phyloP scores from a whole-genome alignment of 2,113 vertebrate genomes.

The Nothocercus julius region DNA sequence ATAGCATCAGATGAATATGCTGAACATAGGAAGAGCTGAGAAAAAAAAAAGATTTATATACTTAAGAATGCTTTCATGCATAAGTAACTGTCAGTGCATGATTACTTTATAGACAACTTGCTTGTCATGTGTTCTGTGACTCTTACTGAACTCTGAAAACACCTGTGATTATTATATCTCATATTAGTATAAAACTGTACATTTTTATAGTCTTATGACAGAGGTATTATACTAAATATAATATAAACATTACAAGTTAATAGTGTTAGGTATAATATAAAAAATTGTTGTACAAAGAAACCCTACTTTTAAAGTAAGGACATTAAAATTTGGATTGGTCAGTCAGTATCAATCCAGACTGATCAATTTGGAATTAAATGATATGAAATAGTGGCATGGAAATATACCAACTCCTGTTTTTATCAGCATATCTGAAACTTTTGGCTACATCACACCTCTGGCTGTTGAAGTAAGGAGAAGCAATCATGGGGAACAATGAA shows the following conservation, averaged over 20 bases:
- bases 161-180: background rate
- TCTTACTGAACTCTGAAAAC: background rate
- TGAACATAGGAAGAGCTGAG: background rate
- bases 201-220: background rate
- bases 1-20: background rate
- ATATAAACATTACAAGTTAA: background rate
- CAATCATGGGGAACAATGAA: background rate
- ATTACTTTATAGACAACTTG: background rate
- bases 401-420: background rate
- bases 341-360: background rate
- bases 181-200: background rate
- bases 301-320: background rate
- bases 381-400: background rate
- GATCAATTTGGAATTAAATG: background rate
- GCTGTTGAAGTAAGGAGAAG: background rate
- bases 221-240: background rate
- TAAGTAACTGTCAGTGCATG: background rate
- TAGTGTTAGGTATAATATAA: background rate
- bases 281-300: background rate
- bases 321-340: background rate
- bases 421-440: background rate
- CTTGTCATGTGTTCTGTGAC: background rate
- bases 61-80: background rate
- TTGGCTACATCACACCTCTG: background rate
- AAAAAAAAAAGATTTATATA: background rate